Conservation (phyloP, 1,140 invertebrate genomes). For the Nasonia longicornis region DNA sequence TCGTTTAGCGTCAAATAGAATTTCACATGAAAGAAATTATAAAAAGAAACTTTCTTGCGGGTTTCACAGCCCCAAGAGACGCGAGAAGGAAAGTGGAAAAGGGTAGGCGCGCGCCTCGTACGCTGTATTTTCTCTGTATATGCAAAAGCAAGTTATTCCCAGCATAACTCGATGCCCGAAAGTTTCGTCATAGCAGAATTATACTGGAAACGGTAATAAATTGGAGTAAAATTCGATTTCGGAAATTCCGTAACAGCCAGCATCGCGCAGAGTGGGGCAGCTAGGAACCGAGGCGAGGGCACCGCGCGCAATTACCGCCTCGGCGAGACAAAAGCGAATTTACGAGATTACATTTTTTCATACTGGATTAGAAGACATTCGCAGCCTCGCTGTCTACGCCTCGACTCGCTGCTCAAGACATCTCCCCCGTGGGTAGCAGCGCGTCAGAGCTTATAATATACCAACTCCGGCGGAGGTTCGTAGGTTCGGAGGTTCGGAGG, state of each 20-base stretch:
- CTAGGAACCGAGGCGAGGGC: not conserved
- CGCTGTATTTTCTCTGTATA: not conserved
- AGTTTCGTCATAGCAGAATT: not conserved
- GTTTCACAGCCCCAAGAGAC: not conserved
- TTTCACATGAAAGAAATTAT: not conserved
- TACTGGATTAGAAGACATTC: conserved; percentile 3
- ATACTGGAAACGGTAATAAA: not conserved
- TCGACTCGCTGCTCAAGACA: not conserved
- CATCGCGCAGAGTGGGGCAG: not conserved
- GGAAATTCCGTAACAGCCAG: not conserved
- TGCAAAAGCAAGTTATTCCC: not conserved
- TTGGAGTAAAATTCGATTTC: not conserved
- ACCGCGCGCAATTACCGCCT: not conserved
- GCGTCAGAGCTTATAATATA: too few relatives aligned
- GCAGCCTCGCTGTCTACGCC: not conserved
- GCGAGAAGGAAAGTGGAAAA: not conserved
- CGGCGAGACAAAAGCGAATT: not conserved
- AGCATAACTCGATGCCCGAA: not conserved
- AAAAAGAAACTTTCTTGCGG: not conserved
- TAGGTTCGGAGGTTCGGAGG: too few relatives aligned
- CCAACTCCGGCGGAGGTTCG: too few relatives aligned
- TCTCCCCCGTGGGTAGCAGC: not conserved
- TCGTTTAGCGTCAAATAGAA: too few relatives aligned
- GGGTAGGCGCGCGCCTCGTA: not conserved
- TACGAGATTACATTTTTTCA: conserved; percentile 4